phyloP scores from a whole-genome alignment of 2,797 vertebrate species.

The Bovichtus diacanthus region DNA sequence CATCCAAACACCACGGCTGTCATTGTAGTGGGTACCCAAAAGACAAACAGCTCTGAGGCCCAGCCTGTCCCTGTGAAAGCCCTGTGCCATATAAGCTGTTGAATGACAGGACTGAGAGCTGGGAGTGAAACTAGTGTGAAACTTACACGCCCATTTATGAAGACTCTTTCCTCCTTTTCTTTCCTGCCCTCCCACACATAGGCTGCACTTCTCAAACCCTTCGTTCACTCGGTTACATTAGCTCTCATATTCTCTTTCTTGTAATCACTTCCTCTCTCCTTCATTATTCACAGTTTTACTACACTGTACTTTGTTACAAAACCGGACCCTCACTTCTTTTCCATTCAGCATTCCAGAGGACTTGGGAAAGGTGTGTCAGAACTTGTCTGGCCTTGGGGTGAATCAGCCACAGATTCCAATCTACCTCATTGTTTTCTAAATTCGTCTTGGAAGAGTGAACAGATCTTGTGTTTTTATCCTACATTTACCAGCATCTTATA shows the following conservation, averaged over 20 bases:
- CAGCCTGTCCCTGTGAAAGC: background rate
- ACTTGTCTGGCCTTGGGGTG: conserved; percentile 32
- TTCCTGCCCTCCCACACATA: background rate
- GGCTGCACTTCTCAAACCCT: background rate
- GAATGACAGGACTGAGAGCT: conserved; percentile 36
- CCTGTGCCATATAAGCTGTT: conserved; percentile 4
- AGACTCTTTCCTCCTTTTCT: background rate
- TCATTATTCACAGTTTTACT: background rate
- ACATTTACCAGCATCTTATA: background rate
- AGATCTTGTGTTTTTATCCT: background rate
- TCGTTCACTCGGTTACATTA: background rate
- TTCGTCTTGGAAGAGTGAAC: background rate
- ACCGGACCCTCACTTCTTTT: background rate
- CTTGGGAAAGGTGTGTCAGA: conserved; percentile 54
- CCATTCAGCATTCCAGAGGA: conserved; percentile 55
- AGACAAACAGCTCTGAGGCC: background rate
- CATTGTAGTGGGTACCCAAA: background rate
- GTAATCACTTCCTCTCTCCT: background rate
- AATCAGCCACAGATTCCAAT: conserved; percentile 17
- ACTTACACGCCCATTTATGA: conserved; percentile 66
- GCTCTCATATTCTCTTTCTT: background rate
- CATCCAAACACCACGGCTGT: background rate
- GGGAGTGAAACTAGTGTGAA: conserved; percentile 54
- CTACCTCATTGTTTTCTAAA: background rate
- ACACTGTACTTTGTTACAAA: background rate